These are phyloP conservation scores for Trichogramma evanescens DNA, from an alignment of 2,888 invertebrate genomes.

Conservation along the genomic window DNA sequence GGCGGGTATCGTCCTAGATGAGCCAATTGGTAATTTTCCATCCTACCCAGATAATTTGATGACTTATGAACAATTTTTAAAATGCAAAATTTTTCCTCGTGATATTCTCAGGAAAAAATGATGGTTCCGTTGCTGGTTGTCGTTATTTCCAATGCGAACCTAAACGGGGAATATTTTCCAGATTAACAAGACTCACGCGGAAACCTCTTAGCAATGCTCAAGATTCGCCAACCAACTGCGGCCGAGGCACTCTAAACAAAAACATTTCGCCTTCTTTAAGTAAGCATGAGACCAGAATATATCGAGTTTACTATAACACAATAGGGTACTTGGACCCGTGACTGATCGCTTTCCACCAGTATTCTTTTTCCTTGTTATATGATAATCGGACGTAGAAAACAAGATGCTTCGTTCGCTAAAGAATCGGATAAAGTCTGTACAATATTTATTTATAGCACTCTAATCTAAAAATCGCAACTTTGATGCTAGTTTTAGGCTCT, in stretches of 20 bases:
- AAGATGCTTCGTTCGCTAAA: no score
- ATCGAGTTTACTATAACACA: no score
- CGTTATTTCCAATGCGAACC: slow-evolving; percentile 91
- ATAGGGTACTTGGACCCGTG: no score
- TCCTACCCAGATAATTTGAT: background rate
- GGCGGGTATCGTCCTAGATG: slow-evolving; percentile 95
- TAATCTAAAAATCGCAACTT: no score
- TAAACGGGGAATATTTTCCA: slow-evolving; percentile 88
- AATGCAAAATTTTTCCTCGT: background rate
- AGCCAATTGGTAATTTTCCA: slow-evolving; percentile 70
- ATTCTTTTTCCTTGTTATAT: no score
- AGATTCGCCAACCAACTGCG: slow-evolving; percentile 44
- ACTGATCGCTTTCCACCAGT: no score
- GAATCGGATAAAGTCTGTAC: no score
- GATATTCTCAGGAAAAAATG: slow-evolving; percentile 78
- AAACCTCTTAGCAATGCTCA: slow-evolving; percentile 56
- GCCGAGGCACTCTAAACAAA: slow-evolving; percentile 46
- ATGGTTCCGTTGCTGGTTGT: slow-evolving; percentile 87
- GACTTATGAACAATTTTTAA: background rate
- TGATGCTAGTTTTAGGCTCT: no score
- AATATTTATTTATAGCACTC: no score
- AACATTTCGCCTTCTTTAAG: slow-evolving; percentile 42
- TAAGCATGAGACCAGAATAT: slow-evolving; percentile 31
- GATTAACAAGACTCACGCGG: slow-evolving; percentile 76
- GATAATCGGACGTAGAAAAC: no score